Conservation (phyloP, 2,888 invertebrate species). For the Phymatocera aterrima region DNA sequence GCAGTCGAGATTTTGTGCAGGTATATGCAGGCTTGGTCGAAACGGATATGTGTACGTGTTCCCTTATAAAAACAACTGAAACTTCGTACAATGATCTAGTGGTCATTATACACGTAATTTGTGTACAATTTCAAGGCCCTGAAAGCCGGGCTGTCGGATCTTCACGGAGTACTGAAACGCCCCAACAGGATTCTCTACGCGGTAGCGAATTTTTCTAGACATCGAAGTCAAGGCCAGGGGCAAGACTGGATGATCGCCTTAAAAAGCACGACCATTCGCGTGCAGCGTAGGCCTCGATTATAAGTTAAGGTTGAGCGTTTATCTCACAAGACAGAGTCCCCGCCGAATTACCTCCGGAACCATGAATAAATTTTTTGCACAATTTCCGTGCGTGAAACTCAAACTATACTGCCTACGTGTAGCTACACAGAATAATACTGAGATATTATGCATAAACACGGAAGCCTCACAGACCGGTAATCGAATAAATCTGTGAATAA, state of each 20-base stretch:
- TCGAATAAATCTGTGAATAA: not conserved
- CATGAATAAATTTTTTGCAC: not conserved
- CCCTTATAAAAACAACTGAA: not conserved
- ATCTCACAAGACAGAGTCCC: not conserved
- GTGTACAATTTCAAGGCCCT: constrained; percentile 1
- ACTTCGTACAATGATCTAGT: not conserved
- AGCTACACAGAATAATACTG: not conserved
- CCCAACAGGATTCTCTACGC: constrained; percentile 26
- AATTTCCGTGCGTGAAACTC: not conserved
- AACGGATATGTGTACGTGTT: not conserved
- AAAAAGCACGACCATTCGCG: not conserved
- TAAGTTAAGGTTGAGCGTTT: constrained; percentile 16
- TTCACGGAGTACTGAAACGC: constrained; percentile 13
- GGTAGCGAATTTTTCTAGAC: constrained; percentile 25
- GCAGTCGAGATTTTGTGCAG: not conserved
- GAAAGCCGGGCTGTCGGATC: not conserved
- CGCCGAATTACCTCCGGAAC: not conserved
- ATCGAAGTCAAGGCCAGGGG: not conserved
- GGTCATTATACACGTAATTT: not conserved
- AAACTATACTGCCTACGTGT: not conserved
- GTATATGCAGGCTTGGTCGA: not conserved
- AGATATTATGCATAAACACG: not conserved
- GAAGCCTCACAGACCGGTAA: not conserved
- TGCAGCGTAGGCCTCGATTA: constrained; percentile 30
- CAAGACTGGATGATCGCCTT: constrained; percentile 26